These are phyloP conservation scores for Triplophysa siluroides DNA, from an alignment of 2,113 vertebrate genomes.

Conservation along the genomic window DNA sequence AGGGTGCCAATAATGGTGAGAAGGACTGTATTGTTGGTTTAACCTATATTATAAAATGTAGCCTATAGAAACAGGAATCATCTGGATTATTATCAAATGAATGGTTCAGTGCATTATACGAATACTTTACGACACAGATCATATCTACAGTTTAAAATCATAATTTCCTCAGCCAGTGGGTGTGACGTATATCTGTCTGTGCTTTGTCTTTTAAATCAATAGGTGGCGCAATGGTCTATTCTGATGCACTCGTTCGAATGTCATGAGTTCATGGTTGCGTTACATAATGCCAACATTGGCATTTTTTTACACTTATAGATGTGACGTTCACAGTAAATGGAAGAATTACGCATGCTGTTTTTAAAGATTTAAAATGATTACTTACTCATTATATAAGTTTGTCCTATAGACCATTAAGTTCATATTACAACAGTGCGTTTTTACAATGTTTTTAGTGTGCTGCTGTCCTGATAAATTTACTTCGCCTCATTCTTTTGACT, in stretches of 20 bases:
- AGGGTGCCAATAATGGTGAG: no score
- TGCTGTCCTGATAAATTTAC: neutral
- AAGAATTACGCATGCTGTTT: no score
- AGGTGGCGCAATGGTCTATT: slow-evolving; percentile 37
- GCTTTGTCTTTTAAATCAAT: neutral
- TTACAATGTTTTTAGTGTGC: neutral
- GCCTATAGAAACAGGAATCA: no score
- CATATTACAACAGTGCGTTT: neutral
- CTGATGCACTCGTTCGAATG: neutral
- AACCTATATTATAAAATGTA: no score
- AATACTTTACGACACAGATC: no score
- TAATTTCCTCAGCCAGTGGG: no score
- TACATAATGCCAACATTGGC: slow-evolving; percentile 35
- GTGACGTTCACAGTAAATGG: neutral
- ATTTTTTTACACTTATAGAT: neutral
- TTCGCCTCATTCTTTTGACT: neutral
- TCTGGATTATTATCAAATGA: no score
- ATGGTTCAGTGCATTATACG: no score
- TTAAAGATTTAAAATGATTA: neutral
- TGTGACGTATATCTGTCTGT: neutral
- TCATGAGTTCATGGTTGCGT: neutral
- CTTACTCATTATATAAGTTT: slow-evolving; percentile 4
- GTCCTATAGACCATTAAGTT: neutral
- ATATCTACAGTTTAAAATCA: no score
- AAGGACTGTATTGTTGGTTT: no score